phyloP scores from a whole-genome alignment of 1,140 invertebrate species.

The Drosophila mojavensis region DNA sequence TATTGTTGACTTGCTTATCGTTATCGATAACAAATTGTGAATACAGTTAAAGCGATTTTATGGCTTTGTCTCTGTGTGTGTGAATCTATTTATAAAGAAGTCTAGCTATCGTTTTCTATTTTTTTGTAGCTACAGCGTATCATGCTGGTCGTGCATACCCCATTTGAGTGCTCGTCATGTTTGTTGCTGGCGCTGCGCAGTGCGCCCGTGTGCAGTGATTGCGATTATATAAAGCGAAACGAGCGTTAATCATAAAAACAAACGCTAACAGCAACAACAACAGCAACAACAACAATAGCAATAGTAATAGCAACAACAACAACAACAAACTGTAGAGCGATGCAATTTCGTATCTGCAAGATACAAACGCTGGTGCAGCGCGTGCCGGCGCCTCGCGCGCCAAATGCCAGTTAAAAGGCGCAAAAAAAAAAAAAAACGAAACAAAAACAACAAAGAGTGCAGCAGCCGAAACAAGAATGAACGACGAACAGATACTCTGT shows the following conservation, averaged over 20 bases:
- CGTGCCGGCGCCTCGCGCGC: slow-evolving; percentile 48
- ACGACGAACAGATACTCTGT: background rate
- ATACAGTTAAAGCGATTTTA: too few species aligned
- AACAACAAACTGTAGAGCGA: slow-evolving; percentile 6
- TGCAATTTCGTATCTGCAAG: slow-evolving; percentile 45
- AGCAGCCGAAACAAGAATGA: background rate
- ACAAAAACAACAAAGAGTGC: background rate
- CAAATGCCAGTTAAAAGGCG: slow-evolving; percentile 46
- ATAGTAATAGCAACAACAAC: background rate
- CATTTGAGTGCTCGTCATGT: background rate
- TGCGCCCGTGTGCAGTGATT: slow-evolving; percentile 49
- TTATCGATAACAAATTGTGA: too few species aligned
- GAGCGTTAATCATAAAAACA: slow-evolving; percentile 52
- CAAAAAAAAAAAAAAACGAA: slow-evolving; percentile 7
- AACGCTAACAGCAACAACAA: slow-evolving; percentile 4
- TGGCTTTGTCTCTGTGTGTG: background rate
- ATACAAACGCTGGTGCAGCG: slow-evolving; percentile 47
- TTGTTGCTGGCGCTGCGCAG: slow-evolving; percentile 8
- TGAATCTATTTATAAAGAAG: too few species aligned
- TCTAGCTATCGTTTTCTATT: too few species aligned
- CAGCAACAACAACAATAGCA: background rate
- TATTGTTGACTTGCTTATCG: background rate
- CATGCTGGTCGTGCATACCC: background rate
- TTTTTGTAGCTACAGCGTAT: background rate
- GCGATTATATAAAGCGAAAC: slow-evolving; percentile 54